These are phyloP conservation scores for Trachelus stipa DNA, from an alignment of 2,888 invertebrate species.

Conservation along the genomic window DNA sequence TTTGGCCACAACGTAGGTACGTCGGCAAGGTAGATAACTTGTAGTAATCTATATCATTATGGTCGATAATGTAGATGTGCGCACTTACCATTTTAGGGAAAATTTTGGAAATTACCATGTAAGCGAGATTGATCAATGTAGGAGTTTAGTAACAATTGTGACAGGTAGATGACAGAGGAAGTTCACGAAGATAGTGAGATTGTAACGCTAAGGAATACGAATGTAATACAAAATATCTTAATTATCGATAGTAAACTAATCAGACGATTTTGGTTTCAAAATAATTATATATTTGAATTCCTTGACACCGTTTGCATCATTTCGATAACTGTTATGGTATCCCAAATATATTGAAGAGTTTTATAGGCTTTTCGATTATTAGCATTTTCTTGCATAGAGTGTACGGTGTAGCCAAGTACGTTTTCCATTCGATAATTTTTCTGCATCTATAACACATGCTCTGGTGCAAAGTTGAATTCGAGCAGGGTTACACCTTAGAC, in stretches of 20 bases:
- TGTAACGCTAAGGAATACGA: neutral
- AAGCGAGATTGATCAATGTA: neutral
- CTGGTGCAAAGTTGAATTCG: neutral
- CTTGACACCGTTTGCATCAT: neutral
- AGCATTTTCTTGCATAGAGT: neutral
- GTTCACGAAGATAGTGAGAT: neutral
- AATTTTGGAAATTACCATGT: neutral
- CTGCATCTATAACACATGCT: neutral
- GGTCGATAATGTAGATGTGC: neutral
- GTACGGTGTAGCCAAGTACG: neutral
- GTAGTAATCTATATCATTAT: too few species aligned
- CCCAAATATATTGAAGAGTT: neutral
- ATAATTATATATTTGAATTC: neutral
- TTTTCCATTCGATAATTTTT: neutral
- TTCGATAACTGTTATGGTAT: neutral
- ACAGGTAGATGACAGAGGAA: neutral
- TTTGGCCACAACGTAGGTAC: neutral
- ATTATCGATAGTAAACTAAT: neutral
- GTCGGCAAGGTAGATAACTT: neutral
- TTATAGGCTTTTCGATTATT: neutral
- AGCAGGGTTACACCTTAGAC: neutral
- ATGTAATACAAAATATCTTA: neutral
- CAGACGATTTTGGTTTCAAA: neutral
- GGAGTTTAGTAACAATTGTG: neutral
- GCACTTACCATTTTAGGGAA: neutral